Conservation (phyloP, 2,797 vertebrate genomes). For the Erithacus rubecula region DNA sequence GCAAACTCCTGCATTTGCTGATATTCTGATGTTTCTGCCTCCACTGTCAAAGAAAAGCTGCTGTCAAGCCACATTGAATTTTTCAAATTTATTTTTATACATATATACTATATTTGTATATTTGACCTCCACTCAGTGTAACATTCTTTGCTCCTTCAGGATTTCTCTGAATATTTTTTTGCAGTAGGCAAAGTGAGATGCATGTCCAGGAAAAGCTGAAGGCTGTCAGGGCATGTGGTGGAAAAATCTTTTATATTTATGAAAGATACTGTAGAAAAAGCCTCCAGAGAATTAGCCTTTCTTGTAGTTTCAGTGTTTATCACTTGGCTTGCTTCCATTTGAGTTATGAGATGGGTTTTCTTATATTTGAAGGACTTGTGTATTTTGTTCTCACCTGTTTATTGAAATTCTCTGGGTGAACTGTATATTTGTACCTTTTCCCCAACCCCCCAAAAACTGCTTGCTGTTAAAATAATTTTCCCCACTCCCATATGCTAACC, state of each 20-base stretch:
- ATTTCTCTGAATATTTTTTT: background rate
- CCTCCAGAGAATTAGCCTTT: background rate
- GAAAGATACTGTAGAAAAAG: background rate
- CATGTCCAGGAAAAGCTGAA: background rate
- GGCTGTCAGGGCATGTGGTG: background rate
- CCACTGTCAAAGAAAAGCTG: background rate
- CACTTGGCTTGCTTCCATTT: background rate
- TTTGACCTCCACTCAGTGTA: background rate
- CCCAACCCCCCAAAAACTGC: rapidly evolving
- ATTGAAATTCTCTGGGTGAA: background rate
- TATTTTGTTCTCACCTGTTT: background rate
- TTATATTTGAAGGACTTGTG: background rate
- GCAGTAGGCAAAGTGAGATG: background rate
- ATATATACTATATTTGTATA: background rate
- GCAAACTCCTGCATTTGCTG: background rate
- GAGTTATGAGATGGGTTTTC: background rate
- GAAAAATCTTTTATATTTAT: background rate
- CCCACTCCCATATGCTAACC: background rate
- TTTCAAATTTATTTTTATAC: background rate
- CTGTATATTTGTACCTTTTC: background rate
- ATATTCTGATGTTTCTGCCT: background rate
- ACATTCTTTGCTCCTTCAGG: background rate
- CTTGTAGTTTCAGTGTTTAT: background rate
- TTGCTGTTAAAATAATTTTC: background rate
- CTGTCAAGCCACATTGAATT: background rate